Evolutionary conservation across 2,113 vertebrate species (phyloP), one percentile per base, ranked within the genome.

Genomic region (Platysternon megacephalum): DNA sequence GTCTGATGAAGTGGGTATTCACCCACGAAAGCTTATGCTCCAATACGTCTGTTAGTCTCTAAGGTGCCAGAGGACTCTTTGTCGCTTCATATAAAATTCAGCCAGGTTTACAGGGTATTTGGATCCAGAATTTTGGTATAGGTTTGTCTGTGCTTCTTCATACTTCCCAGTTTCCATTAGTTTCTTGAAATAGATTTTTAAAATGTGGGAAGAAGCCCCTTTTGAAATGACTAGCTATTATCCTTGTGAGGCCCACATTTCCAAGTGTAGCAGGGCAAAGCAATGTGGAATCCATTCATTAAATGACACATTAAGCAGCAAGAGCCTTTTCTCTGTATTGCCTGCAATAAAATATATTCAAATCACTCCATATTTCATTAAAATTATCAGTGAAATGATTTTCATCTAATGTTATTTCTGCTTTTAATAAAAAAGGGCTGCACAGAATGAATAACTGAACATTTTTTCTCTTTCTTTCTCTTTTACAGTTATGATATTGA

Each of bases 391-490:
- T 1, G 53, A 98, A 98, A 96, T 97, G 89, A 98, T 97, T 98
- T 98, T 96, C 97, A 97, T 94, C 97, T 95, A 96, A 97, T 98
- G 96, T 97, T 97, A 98, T 97, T 98, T 97, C 95, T 98, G 94
- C 91, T 97, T 97, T 97, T 97, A 98, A 97, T 98, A 98, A 97
- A 98, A 98, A 97, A 92, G 58, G 87, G 79, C 86, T 94, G 93
- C 97, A 85, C 55, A 95, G 96, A 97, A 96, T 53, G 96, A 98
- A 95, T 97, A 98, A 97, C 81, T 88, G 79, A 93, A 97, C 95
- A 87, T 91, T 97, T 96, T 96, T 84, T 44, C 79, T 82, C 83
- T 94, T 97, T 98, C 95, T 94, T 96, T 98, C 79, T 91, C 97
- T 84, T 97, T 97, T 97, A 96, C 80, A 96, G 58, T 97, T 93